Conservation (phyloP, 2,888 invertebrate species). For the Alcis repandata region DNA sequence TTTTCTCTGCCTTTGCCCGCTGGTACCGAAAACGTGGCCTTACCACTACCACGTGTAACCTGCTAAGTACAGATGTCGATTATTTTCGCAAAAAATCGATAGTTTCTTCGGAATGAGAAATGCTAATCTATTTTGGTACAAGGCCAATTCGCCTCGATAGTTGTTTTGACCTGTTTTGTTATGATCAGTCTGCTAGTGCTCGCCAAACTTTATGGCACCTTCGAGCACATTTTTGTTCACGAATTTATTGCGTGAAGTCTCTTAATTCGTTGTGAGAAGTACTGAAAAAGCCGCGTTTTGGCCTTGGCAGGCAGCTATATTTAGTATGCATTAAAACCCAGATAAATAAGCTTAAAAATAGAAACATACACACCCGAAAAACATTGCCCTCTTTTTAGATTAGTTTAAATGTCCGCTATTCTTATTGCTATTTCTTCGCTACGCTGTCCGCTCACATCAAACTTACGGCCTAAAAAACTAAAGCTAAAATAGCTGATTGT, state of each 20-base stretch:
- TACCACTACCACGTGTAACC: too few species aligned
- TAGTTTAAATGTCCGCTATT: too few species aligned
- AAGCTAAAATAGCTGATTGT: too few species aligned
- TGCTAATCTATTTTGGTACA: slow-evolving; percentile 19
- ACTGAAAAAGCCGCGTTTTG: not conserved
- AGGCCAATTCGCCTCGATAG: slow-evolving; percentile 23
- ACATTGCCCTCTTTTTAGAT: too few species aligned
- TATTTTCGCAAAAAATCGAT: not conserved
- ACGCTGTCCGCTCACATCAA: not conserved
- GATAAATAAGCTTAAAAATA: too few species aligned
- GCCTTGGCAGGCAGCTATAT: too few species aligned
- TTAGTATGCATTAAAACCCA: too few species aligned
- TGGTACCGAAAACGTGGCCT: too few species aligned
- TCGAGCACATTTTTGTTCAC: not conserved
- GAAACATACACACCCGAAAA: too few species aligned
- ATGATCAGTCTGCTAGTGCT: slow-evolving; percentile 1
- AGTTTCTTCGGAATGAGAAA: not conserved
- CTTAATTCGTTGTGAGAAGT: not conserved
- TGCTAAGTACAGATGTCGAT: not conserved
- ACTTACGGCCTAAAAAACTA: not conserved
- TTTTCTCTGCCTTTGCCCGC: too few species aligned
- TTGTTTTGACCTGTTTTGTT: slow-evolving; percentile 26
- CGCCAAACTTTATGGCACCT: not conserved
- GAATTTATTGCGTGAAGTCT: not conserved
- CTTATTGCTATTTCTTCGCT: too few species aligned